Evolutionary conservation across 2,113 vertebrate genomes (phyloP), one percentile per base, ranked within the genome.

Genomic region (Dasypus novemcinctus): DNA sequence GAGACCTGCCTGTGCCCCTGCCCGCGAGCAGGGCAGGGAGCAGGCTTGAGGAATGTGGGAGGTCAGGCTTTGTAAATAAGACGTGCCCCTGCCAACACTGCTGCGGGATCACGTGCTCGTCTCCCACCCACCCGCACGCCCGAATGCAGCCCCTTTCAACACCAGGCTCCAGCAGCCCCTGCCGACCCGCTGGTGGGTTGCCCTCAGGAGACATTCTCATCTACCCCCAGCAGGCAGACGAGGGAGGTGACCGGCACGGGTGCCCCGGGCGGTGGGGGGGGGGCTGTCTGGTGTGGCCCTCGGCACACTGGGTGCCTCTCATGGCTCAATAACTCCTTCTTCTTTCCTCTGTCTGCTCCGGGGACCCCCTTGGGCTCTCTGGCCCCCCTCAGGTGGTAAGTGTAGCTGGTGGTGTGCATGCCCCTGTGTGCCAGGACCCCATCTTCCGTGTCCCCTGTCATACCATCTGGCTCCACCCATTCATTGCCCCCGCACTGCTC

Each of bases 321-420:
- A 1, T 0, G 36, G 57, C 72, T 97, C 91, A 96, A 76, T 93
- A 92, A 96, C 92, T 97, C 94, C 57, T 98, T 95, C 98, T 98
- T 98, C 90, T 98, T 66, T 91, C 87, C 96, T 98, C 76, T 93
- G 87, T 98, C 96, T 98, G 98, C 98, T 98, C 95, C 98, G 97
- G 98, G 93, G 98, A 98, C 97, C 91, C 97, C 98, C 98, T 96
- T 97, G 98, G 98, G 98, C 97, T 98, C 97, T 98, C 97, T 98
- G 97, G 97, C 87, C 96, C 96, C 97, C 98, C 84, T 97, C 98
- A 99, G 98, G 98, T 99, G 98, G 98, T 99, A 98, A 99, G 98
- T 99, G 98, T 93, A 97, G 97, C 61, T 36, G 61, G 91, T 17
- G 92, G 85, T 54, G 36, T 97, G 97, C 97, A 97, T 97, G 97